Evolutionary conservation across 1,140 invertebrate genomes (phyloP).

Genomic region (Cephus cinctus): DNA sequence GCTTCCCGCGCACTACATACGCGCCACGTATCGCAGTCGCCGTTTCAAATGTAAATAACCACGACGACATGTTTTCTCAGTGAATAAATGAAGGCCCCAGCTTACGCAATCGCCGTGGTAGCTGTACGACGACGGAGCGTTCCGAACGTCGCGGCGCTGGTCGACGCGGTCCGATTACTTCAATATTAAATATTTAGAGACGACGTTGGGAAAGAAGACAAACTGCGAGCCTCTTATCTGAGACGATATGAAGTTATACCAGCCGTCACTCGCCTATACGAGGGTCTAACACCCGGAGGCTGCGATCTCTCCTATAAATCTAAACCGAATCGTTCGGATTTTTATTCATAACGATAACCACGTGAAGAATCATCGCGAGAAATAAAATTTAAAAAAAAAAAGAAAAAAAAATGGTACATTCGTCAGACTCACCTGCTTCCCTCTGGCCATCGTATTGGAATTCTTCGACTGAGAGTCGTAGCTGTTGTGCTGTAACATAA

Average conservation of each 20-base stretch:
- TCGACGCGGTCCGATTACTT: conserved; percentile 13
- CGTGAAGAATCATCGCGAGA: no score
- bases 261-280: no score
- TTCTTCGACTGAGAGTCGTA: conserved; percentile 47
- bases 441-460: conserved; percentile 32
- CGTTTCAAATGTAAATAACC: conserved; percentile 28
- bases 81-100: conserved; percentile 30
- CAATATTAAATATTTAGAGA: conserved; percentile 35
- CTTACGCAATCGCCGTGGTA: no score
- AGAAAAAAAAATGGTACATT: background rate
- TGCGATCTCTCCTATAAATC: background rate
- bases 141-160: background rate
- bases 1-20: no score
- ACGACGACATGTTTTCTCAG: conserved; percentile 18
- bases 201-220: conserved; percentile 6
- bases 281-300: background rate
- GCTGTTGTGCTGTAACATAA: conserved; percentile 51
- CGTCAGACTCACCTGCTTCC: conserved; percentile 33
- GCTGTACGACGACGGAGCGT: background rate
- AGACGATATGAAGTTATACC: conserved; percentile 7
- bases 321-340: no score
- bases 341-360: no score
- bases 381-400: background rate
- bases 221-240: conserved; percentile 15
- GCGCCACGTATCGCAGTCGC: no score